Conservation (phyloP, 2,888 invertebrate species). For the Dicyrtomina minuta region DNA sequence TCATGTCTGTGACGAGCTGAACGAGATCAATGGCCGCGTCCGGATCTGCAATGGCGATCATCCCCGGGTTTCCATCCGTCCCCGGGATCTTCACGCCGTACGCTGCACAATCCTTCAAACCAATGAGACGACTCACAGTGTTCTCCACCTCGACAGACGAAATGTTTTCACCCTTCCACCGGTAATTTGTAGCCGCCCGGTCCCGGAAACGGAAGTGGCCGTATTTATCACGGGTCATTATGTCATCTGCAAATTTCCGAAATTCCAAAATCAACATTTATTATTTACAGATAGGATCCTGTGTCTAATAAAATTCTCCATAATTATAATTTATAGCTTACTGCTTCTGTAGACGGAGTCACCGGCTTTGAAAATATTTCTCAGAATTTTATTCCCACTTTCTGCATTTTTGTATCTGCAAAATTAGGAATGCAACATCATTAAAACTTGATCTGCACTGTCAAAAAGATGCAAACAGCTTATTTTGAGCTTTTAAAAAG, state of each 20-base stretch:
- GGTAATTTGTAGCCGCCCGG: slow-evolving; percentile 39
- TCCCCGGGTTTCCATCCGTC: slow-evolving; percentile 45
- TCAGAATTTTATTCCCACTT: slow-evolving; percentile 85
- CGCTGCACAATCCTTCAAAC: slow-evolving; percentile 84
- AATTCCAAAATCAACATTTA: not conserved
- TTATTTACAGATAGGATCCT: not conserved
- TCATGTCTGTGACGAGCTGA: slow-evolving; percentile 27
- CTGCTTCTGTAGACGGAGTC: slow-evolving; percentile 90
- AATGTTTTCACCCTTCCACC: slow-evolving; percentile 97
- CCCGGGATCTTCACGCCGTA: slow-evolving; percentile 82
- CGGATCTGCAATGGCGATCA: slow-evolving; percentile 45
- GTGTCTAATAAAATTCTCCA: not conserved
- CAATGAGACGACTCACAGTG: slow-evolving; percentile 76
- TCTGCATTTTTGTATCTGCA: slow-evolving; percentile 68
- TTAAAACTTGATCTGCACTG: too few species aligned
- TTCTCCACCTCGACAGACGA: slow-evolving; percentile 96
- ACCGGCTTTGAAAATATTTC: slow-evolving; percentile 82
- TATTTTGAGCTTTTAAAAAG: too few species aligned
- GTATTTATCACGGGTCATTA: slow-evolving; percentile 35
- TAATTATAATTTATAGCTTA: slow-evolving; percentile 50
- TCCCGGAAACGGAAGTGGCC: slow-evolving; percentile 45
- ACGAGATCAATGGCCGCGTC: slow-evolving; percentile 29
- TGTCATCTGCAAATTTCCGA: slow-evolving; percentile 36
- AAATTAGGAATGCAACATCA: slow-evolving; percentile 7
- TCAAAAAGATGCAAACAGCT: too few species aligned